Conservation (phyloP, 2,888 invertebrate genomes). For the Oegoconia quadripuncta region DNA sequence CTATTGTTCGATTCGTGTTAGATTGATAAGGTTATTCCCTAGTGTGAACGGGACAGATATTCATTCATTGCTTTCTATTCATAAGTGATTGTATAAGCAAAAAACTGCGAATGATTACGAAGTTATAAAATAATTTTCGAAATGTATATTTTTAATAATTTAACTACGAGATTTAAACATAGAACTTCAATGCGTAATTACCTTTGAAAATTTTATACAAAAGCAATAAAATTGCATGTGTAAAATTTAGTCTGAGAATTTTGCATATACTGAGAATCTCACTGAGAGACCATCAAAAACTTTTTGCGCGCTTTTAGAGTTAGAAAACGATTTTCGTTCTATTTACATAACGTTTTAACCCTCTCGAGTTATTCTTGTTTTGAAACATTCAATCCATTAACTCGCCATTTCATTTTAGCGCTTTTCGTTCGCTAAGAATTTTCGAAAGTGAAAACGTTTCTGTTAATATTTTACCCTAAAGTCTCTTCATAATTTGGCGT, state of each 20-base stretch:
- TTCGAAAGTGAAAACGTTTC: not conserved
- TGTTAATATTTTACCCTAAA: not conserved
- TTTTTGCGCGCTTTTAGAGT: conserved; percentile 60
- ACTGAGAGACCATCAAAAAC: conserved; percentile 57
- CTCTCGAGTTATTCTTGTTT: conserved; percentile 50
- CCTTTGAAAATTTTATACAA: not conserved
- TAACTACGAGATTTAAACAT: too few relatives aligned
- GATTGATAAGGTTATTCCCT: conserved; percentile 76
- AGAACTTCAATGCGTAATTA: too few relatives aligned
- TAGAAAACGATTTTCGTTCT: conserved; percentile 58
- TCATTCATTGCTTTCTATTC: conserved; percentile 66
- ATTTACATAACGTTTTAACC: conserved; percentile 61
- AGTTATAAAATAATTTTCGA: too few relatives aligned
- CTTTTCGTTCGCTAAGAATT: conserved; percentile 14
- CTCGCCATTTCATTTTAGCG: conserved; percentile 28
- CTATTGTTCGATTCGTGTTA: conserved; percentile 78
- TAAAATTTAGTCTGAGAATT: conserved; percentile 24
- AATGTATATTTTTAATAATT: too few relatives aligned
- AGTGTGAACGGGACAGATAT: conserved; percentile 76
- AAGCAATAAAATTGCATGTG: not conserved
- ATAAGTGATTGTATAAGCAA: conserved; percentile 59
- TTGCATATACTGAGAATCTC: conserved; percentile 36
- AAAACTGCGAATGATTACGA: conserved; percentile 22
- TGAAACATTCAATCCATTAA: conserved; percentile 56
- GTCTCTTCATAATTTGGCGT: not conserved